Conservation (phyloP, 2,888 invertebrate genomes). For the Caenorhabditis panamensis region DNA sequence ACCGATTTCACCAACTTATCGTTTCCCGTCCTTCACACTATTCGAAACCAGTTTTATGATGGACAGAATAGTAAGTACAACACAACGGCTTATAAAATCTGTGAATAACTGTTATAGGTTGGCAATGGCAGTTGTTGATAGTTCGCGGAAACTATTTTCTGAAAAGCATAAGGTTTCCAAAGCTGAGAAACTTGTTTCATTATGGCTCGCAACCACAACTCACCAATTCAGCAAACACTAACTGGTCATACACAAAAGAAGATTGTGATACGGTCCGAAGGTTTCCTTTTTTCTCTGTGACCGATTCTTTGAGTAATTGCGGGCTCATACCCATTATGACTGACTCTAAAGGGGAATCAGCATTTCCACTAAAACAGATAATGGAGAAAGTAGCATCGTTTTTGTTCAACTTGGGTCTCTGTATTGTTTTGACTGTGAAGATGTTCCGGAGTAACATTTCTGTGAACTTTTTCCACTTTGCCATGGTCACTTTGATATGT, state of each 20-base stretch:
- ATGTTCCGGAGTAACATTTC: constrained; percentile 27
- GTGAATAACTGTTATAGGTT: constrained; percentile 8
- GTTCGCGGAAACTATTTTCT: constrained; percentile 41
- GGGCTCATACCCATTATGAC: constrained; percentile 36
- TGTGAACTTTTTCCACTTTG: constrained; percentile 40
- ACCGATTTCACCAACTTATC: constrained; percentile 62
- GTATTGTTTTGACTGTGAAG: not conserved
- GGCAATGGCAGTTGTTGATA: constrained; percentile 46
- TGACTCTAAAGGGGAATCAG: not conserved
- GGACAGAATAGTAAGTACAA: constrained; percentile 18
- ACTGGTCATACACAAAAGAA: constrained; percentile 7
- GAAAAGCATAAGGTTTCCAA: constrained; percentile 14
- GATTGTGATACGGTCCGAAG: constrained; percentile 17
- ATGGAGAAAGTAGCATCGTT: constrained; percentile 30
- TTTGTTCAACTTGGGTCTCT: not conserved
- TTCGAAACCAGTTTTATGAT: constrained; percentile 47
- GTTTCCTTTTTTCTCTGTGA: constrained; percentile 39
- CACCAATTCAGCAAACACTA: constrained; percentile 34
- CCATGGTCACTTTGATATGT: constrained; percentile 9
- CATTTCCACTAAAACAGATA: not conserved
- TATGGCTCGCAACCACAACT: constrained; percentile 30
- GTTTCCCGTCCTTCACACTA: constrained; percentile 44
- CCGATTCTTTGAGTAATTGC: constrained; percentile 13
- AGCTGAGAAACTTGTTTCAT: constrained; percentile 30
- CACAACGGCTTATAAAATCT: not conserved